Percentiles rank a stretch among this genome's conserved stretches.
These are phyloP conservation scores for Eilema sororculum DNA, from an alignment of 2,888 invertebrate species.

Conservation along the genomic window DNA sequence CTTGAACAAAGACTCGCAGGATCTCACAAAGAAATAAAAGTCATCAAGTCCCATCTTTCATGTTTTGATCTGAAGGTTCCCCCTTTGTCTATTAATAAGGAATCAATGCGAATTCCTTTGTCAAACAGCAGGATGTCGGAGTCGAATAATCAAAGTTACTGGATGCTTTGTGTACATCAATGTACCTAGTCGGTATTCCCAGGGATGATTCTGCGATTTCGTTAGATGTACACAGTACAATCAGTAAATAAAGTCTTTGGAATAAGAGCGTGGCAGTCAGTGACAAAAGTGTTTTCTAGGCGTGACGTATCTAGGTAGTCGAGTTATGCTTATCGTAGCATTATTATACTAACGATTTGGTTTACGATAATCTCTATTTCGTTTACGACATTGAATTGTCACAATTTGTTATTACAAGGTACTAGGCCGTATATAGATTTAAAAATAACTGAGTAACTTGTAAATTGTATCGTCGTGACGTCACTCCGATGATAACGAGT, in stretches of 20 bases:
- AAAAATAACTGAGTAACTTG: no score
- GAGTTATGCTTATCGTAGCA: neutral
- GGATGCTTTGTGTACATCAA: constrained; percentile 19
- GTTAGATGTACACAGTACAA: neutral
- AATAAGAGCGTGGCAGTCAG: neutral
- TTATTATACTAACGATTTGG: no score
- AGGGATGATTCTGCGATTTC: neutral
- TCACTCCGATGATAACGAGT: no score
- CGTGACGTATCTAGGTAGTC: no score
- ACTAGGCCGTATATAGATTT: no score
- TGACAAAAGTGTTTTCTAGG: neutral
- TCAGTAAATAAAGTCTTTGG: neutral
- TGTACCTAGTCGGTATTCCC: neutral
- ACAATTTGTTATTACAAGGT: no score
- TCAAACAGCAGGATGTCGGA: constrained; percentile 39
- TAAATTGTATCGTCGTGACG: no score
- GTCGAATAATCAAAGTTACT: constrained; percentile 51
- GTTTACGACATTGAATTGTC: no score
- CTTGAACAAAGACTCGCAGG: constrained; percentile 51
- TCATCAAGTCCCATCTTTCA: constrained; percentile 57
- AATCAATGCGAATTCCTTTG: constrained; percentile 59
- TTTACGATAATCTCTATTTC: no score
- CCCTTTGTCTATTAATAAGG: constrained; percentile 60
- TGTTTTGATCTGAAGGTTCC: constrained; percentile 51
- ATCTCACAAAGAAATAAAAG: constrained; percentile 51